Conservation (phyloP, 1,140 invertebrate genomes). For the Trichonephila clavipes region DNA sequence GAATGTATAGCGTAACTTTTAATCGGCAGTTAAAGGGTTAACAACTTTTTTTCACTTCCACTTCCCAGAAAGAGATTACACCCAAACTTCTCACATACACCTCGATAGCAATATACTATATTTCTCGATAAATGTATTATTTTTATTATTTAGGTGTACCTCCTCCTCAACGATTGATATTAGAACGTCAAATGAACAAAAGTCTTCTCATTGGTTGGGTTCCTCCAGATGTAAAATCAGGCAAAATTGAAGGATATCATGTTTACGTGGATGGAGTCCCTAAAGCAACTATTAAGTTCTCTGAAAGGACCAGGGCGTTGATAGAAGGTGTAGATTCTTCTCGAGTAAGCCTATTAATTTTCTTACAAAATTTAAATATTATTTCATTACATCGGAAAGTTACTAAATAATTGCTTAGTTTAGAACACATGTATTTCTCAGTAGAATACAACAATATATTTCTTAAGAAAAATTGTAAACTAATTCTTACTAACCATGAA, state of each 20-base stretch:
- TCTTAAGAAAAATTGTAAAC: no score
- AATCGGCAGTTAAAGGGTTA: no score
- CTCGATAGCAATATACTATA: neutral
- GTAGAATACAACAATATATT: no score
- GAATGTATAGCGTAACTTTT: no score
- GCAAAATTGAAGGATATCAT: constrained; percentile 94
- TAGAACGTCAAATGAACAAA: constrained; percentile 98
- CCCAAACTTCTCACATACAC: no score
- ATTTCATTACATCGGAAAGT: no score
- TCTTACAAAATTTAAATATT: no score
- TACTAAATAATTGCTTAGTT: no score
- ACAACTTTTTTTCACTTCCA: no score
- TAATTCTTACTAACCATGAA: no score
- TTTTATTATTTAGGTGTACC: constrained; percentile 88
- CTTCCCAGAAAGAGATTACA: no score
- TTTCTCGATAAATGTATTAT: neutral
- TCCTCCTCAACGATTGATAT: constrained; percentile 95
- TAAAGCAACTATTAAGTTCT: constrained; percentile 96
- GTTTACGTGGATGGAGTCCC: constrained; percentile 98
- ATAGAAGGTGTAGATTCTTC: constrained; percentile 98
- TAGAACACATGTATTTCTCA: no score
- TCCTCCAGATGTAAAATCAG: constrained; percentile 86
- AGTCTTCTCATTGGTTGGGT: constrained; percentile 98
- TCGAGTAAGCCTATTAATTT: constrained; percentile 14
- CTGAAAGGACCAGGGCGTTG: constrained; percentile 96